Base-by-base conservation (phyloP, 2,888 invertebrate genomes). In the Bembecia ichneumoniformis region DNA sequence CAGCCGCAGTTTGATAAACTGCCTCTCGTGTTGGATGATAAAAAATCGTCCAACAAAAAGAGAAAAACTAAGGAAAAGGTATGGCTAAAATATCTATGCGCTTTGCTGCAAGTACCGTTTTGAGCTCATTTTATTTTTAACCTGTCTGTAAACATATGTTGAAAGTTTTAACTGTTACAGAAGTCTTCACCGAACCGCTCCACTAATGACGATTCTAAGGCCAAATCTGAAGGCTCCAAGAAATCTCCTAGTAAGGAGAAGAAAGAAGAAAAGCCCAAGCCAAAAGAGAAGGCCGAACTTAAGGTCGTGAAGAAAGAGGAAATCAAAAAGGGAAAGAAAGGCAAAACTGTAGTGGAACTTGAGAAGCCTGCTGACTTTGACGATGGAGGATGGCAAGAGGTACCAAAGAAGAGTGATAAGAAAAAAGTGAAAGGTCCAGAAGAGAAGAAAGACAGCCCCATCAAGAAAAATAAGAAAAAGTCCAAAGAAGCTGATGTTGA, bases 1-100 rank as follows among this genome's bases (percentile, higher is more conserved):
- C 93, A 94, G 81, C 95, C 95, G 69, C 92, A 93, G 69, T 93
- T 93, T 75, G 92, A 92, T 69, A 92, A 93, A 78, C 84, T 93
- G 55, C 89, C 91, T 43, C 77, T 89, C 59, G 80, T 87, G 58
- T 66, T 89, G 59, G 91, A 91, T 72, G 92, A 93, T 66, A 90
- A 90, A 73, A 93, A 92, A 82, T 89, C 90, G 56, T 87, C 89
- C 63, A 90, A 79, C 65, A 92, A 92, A 80, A 93, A 92, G 75
- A 88, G 89, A 63, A 92, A 92, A 89, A 88, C 82, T 62, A 92
- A 92, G 79, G 92, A 92, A 71, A 93, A 92, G 91, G 92, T 92
- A 80, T 86, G 73, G 54, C 58, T 59, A 61, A 58, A 62, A 57
- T 58, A 56, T 62, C 67, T 58, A 64, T 64, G 64, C 66, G 70